Conservation (phyloP, 23 tunicate species). For the Phallusia fumigata region DNA sequence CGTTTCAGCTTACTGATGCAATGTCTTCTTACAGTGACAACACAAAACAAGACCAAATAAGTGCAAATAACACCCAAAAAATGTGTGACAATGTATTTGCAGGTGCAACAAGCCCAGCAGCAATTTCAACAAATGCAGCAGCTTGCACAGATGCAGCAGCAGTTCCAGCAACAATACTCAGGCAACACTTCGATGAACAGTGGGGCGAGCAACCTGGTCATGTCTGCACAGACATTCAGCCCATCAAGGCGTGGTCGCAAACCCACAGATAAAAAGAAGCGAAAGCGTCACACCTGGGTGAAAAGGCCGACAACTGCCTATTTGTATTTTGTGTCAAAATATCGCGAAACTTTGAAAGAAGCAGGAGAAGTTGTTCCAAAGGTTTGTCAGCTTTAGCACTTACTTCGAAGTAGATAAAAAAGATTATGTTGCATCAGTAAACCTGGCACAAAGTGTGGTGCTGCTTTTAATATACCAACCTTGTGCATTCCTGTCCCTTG, state of each 20-base stretch:
- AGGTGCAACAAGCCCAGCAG: conserved; percentile 91
- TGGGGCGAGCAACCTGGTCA: conserved; percentile 18
- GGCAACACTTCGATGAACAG: conserved; percentile 19
- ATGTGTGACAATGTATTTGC: neutral
- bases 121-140: conserved; percentile 90
- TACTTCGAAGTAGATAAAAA: neutral
- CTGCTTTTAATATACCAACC: too few relatives aligned
- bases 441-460: too few relatives aligned
- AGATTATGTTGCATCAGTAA: too few relatives aligned
- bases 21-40: too few relatives aligned
- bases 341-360: conserved; percentile 91
- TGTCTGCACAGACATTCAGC: conserved; percentile 39
- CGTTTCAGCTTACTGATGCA: neutral
- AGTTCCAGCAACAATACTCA: conserved; percentile 76
- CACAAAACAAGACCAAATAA: too few relatives aligned
- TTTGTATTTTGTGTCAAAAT: conserved; percentile 98
- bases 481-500: too few relatives aligned
- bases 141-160: conserved; percentile 82
- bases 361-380: conserved; percentile 98
- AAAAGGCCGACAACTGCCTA: conserved; percentile 99
- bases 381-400: conserved; percentile 8
- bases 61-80: too few relatives aligned
- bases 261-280: conserved; percentile 66
- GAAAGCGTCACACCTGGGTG: conserved; percentile 87
- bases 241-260: conserved; percentile 84